Evolutionary conservation across 2,797 vertebrate genomes (phyloP), one percentile per base, ranked within the genome.

Genomic region (Galago senegalensis): DNA sequence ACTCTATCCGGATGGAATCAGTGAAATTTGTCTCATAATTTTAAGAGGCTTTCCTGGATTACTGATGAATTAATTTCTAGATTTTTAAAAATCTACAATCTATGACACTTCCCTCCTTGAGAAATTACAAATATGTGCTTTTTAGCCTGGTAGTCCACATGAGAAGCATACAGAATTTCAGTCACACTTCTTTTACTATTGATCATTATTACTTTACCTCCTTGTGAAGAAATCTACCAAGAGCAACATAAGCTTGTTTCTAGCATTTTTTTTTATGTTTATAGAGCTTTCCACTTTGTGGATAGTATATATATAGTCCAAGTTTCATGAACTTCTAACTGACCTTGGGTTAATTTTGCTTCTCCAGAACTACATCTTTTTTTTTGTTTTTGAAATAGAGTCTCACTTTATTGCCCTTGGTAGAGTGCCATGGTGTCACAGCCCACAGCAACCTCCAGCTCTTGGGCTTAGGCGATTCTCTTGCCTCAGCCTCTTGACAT

Each of bases 41-140:
- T 81, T 81, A 87, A 87, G 76, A 67, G n/a, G 5, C 6, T 46
- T 81, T 49, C 31, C 12, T 29, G 53, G 29, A 73, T 93, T 72
- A 87, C 17, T 10, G 25, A 91, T 60, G 23, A 13, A 93, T n/a
- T 94, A 40, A 63, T 76, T 93, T 92, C 40, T 93, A 25, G 27
- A 29, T 86, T 82, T 75, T 43, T 63, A 16, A 40, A 34, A 69
- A 34, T 49, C 29, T 49, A 65, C 2, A 40, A 53, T 53, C 9
- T 29, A 46, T 53, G 37, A 56, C 31, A 17, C 75, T 49, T 60
- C 76, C 23, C 25, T 87, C 27, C 16, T 29, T 23, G 17, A 53
- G 9, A 73, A 75, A 77, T 49, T 56, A 9, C 31, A 88, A 60
- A 6, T 63, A 14, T 58, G 3, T 72, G 4, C 34, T 40, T 86